A percentile compares a stretch with the other conserved stretches of the same genome.
Conservation (phyloP, 2,797 vertebrate genomes). For the Tachyglossus aculeatus region DNA sequence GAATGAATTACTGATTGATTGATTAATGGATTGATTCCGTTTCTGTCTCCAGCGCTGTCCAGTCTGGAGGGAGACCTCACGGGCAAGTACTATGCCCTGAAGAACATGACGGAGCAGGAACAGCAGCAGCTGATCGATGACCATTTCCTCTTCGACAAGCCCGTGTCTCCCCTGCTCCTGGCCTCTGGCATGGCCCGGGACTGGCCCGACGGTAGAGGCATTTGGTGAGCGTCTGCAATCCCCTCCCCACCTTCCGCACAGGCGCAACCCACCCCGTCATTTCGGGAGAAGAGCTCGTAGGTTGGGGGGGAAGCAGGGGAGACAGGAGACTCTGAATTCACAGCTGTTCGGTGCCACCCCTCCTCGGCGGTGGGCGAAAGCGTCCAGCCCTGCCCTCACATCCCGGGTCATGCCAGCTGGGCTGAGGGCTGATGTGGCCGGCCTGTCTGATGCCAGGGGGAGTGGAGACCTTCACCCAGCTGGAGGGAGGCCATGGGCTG, state of each 20-base stretch:
- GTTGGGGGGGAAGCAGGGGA: no score
- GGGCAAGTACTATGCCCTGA: conserved; percentile 91
- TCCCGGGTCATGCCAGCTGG: neutral
- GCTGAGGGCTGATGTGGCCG: no score
- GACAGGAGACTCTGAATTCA: no score
- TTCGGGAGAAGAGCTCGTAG: neutral
- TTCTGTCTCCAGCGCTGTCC: conserved; percentile 80
- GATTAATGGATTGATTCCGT: no score
- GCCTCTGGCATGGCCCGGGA: conserved; percentile 94
- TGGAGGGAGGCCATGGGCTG: neutral
- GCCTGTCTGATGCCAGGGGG: no score
- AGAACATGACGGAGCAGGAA: conserved; percentile 91
- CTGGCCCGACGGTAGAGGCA: conserved; percentile 94
- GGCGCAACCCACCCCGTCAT: neutral
- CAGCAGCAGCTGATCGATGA: conserved; percentile 97
- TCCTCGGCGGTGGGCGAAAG: no score
- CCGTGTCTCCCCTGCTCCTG: conserved; percentile 92
- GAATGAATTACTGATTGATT: no score
- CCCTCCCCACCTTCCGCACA: neutral
- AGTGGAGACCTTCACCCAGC: neutral
- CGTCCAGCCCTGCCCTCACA: no score
- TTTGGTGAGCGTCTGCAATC: conserved; percentile 81
- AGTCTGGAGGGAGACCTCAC: conserved; percentile 90
- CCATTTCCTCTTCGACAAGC: conserved; percentile 97
- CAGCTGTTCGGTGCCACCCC: no score